Percentiles rank a stretch among this genome's conserved stretches.
phyloP scores from a whole-genome alignment of 2,797 vertebrate genomes.

The Tachyglossus aculeatus region DNA sequence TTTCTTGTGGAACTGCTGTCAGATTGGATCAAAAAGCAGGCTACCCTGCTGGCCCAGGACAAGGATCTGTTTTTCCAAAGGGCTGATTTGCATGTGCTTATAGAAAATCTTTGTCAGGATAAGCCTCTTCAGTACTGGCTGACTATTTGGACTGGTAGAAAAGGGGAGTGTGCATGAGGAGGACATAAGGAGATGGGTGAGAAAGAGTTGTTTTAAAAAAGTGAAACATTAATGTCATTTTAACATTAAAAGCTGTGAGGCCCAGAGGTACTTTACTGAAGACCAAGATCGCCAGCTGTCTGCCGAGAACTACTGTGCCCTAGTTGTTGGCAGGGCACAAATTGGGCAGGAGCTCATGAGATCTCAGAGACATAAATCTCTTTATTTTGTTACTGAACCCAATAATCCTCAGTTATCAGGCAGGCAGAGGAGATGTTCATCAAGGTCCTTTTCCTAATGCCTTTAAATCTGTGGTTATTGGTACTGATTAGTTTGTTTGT shows the following conservation, averaged over 20 bases:
- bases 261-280: constrained; percentile 16
- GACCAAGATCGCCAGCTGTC: constrained; percentile 27
- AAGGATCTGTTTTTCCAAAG: too few relatives aligned
- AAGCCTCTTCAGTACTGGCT: background rate
- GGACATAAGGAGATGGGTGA: background rate
- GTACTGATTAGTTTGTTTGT: constrained; percentile 53
- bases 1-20: background rate
- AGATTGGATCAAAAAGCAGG: too few relatives aligned
- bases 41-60: too few relatives aligned
- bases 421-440: constrained; percentile 2
- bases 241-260: constrained; percentile 15
- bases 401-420: too few relatives aligned
- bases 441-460: constrained; percentile 27
- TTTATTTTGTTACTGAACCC: too few relatives aligned
- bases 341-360: background rate
- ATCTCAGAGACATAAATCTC: constrained; percentile 8
- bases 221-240: constrained; percentile 26
- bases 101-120: too few relatives aligned
- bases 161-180: background rate
- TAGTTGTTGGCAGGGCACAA: constrained; percentile 6
- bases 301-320: constrained; percentile 4
- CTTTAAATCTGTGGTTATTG: constrained; percentile 31
- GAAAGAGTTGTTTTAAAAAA: background rate
- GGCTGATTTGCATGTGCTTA: too few relatives aligned
- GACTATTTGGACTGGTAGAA: background rate